Conservation (phyloP, 2,113 vertebrate genomes). For the Channa maculata region DNA sequence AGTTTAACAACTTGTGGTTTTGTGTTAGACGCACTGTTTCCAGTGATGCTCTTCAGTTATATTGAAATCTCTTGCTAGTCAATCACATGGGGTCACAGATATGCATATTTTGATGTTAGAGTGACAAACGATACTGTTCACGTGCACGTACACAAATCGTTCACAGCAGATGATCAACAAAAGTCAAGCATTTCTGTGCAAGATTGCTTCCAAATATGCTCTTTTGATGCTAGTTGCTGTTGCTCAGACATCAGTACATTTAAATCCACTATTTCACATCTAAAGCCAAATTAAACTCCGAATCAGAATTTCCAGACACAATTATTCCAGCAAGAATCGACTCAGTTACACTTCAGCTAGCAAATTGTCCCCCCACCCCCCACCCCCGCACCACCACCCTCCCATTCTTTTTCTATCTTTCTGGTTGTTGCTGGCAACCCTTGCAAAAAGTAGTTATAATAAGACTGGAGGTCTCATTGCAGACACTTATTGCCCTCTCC, state of each 20-base stretch:
- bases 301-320: slow-evolving; percentile 18
- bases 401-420: neutral
- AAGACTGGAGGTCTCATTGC: slow-evolving; percentile 29
- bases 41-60: neutral
- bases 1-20: neutral
- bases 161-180: neutral
- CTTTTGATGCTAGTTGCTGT: slow-evolving; percentile 16
- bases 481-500: slow-evolving; percentile 32
- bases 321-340: slow-evolving; percentile 26
- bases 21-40: neutral
- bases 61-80: slow-evolving; percentile 4
- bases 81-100: slow-evolving; percentile 6
- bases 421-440: slow-evolving; percentile 17
- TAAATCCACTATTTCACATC: slow-evolving; percentile 11
- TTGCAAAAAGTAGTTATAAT: slow-evolving; percentile 38
- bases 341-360: slow-evolving; percentile 22
- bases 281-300: slow-evolving; percentile 23
- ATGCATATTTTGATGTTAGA: slow-evolving; percentile 20
- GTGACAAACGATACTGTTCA: slow-evolving; percentile 17
- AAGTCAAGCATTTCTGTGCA: neutral
- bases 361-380: slow-evolving; percentile 4
- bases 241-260: slow-evolving; percentile 16
- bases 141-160: slow-evolving; percentile 13
- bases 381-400: too few species aligned
- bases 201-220: slow-evolving; percentile 1